Evolutionary conservation across 2,888 invertebrate species (phyloP), one percentile per base, ranked within the genome.

Genomic region (Exephanes ischioxanthus): DNA sequence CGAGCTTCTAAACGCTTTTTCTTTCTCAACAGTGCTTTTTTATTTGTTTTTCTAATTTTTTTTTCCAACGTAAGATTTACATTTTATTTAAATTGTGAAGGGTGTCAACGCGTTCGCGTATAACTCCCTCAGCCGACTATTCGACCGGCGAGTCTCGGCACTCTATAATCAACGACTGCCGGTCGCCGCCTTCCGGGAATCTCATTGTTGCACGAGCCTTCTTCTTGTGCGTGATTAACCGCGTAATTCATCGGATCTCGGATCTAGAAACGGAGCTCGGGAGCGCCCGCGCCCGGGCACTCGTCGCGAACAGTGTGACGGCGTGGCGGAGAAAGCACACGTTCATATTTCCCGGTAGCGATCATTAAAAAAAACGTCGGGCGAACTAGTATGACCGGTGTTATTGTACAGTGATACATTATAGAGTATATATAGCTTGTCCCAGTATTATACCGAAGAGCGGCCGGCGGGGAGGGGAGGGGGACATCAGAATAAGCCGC

Each of bases 251-350:
- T 80, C 83, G 41, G 80, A 41, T 77, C 53, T 61, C 68, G 80
- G 68, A 85, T 82, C 70, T 82, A 75, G 79, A 71, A 73, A 83
- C 72, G 73, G 80, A 83, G 67, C 78, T 19, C 66, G 33, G 55
- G 51, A 45, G 45, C 14, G 7, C 11, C 26, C 37, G 48, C 11
- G 61, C 33, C 11, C n/a, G 16, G 53, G 26, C 63, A 45, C 19
- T 48, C 45, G n/a, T 22, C 33, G 67, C 58, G 63, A 22, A 68
- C 5, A 22, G 61, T 51, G 22, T 51, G n/a, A n/a, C 80, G 76
- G n/a, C 33, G 82, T 66, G 51, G 76, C 85, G 67, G 83, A 80
- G 83, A 86, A 86, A 86, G 80, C 79, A 70, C 75, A 75, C 76
- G 72, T 73, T 86, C 26, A 76, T 70, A 30, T 26, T 84, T 85